These are phyloP conservation scores for Stenotaenia linearis DNA, from an alignment of 2,888 invertebrate genomes.

Conservation along the genomic window DNA sequence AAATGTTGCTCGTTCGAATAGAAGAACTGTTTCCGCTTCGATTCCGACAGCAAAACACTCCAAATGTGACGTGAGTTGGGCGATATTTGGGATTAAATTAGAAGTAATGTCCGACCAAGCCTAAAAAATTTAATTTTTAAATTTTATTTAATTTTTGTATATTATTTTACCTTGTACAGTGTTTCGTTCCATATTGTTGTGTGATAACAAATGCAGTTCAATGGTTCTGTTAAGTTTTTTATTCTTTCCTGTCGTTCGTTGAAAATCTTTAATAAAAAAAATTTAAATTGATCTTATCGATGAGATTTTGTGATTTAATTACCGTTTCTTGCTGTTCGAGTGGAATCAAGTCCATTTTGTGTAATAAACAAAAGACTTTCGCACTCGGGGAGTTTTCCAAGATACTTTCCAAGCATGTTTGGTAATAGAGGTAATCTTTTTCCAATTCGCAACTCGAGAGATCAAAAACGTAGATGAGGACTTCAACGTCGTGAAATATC, in stretches of 20 bases:
- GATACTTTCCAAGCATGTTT: slow-evolving; percentile 95
- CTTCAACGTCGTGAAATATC: slow-evolving; percentile 95
- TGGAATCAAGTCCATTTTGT: slow-evolving; percentile 97
- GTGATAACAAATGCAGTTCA: slow-evolving; percentile 91
- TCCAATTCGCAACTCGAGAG: slow-evolving; percentile 96
- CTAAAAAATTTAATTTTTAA: slow-evolving; percentile 43
- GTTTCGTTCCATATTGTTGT: slow-evolving; percentile 99
- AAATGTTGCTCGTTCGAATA: slow-evolving; percentile 98
- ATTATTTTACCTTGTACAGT: slow-evolving; percentile 66
- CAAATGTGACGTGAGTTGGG: slow-evolving; percentile 85
- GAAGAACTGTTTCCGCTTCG: slow-evolving; percentile 95
- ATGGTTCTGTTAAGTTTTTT: slow-evolving; percentile 77
- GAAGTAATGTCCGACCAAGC: slow-evolving; percentile 99
- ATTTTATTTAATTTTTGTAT: background rate
- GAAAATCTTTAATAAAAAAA: slow-evolving; percentile 78
- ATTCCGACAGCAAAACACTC: slow-evolving; percentile 94
- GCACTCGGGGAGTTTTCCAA: slow-evolving; percentile 94
- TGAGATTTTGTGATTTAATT: too few species aligned
- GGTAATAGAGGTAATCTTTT: slow-evolving; percentile 97
- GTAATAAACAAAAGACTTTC: slow-evolving; percentile 94
- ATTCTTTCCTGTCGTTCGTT: slow-evolving; percentile 84
- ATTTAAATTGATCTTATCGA: too few species aligned
- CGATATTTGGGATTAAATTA: slow-evolving; percentile 66
- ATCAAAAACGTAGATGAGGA: slow-evolving; percentile 95
- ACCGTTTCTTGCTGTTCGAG: slow-evolving; percentile 87